These are phyloP conservation scores for Danio albolineatus DNA, from an alignment of 2,797 vertebrate genomes.

Conservation along the genomic window DNA sequence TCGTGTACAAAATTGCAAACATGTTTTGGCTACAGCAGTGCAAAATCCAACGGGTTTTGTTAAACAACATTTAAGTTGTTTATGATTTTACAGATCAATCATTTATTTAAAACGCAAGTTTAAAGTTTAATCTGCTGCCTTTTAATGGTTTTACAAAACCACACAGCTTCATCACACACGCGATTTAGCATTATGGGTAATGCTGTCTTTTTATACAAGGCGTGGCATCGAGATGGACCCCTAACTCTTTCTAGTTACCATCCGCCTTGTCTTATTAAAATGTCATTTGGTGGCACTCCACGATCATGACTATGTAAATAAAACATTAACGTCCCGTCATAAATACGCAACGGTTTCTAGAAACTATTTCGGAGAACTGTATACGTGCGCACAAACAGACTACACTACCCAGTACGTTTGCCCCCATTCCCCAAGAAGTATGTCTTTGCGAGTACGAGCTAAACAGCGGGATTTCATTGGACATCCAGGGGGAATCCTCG, in stretches of 20 bases:
- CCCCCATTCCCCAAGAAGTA: constrained; percentile 44
- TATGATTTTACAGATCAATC: no score
- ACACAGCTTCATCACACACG: no score
- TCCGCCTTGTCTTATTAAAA: not conserved
- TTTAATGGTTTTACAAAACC: no score
- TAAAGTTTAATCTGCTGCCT: no score
- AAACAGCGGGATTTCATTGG: constrained; percentile 61
- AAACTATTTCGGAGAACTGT: not conserved
- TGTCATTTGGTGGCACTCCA: not conserved
- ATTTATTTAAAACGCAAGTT: no score
- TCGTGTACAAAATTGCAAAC: no score
- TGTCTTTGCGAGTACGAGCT: constrained; percentile 25
- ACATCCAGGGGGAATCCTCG: constrained; percentile 42
- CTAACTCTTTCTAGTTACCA: not conserved
- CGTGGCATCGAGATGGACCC: constrained; percentile 65
- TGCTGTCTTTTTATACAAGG: constrained; percentile 69
- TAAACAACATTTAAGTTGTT: no score
- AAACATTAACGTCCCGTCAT: not conserved
- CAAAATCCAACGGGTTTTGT: no score
- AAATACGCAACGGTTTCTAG: not conserved
- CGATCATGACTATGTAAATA: not conserved
- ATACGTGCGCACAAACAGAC: constrained; percentile 24
- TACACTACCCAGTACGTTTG: constrained; percentile 56
- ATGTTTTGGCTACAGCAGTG: no score
- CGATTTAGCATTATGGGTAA: constrained; percentile 61